Base-by-base conservation (phyloP, 2,888 invertebrate species). In the Troides aeacus region DNA sequence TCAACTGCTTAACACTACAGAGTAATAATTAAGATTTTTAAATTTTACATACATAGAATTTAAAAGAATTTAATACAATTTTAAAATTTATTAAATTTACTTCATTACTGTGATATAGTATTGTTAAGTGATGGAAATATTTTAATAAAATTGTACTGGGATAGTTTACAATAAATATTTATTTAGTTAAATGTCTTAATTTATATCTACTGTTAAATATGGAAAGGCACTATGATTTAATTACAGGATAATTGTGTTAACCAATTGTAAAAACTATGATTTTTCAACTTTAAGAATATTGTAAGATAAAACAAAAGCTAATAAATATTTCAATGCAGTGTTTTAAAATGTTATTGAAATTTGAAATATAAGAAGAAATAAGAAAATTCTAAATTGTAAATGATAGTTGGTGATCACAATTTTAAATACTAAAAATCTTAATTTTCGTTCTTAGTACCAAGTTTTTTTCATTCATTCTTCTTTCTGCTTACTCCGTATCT, bases 151-250 rank as follows among this genome's bases (percentile, higher is more conserved):
- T 18, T n/a, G 53, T 53, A 17, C 17, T 57, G 57, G 6, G 18
- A 10, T 57, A 57, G 50, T 50, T 1, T 50, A 50, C 50, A 50
- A 50, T 50, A 46, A 46, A 2, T 46, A 7, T 46, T 4, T 50
- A 50, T 50, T 50, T 50, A 50, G 10, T 21, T 57, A 5, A 57
- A 21, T 61, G 58, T 62, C 62, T 59, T 79, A 77, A 76, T 77
- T 79, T 84, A 86, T 70, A 73, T 72, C 80, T 84, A 84, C 77
- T 83, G 81, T 72, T 82, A 83, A 86, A 82, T 74, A 77, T 85
- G 84, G 83, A 90, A 91, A 92, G 91, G 91, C 91, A 91, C 91
- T 90, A 89, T 87, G 79, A 87, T 88, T 89, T 85, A 85, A 78
- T 83, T 84, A 84, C 78, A 75, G 77, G 82, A 83, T 74, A 75